These are phyloP conservation scores for Heteromyza rotundicornis DNA, from an alignment of 2,888 invertebrate genomes.

Conservation along the genomic window DNA sequence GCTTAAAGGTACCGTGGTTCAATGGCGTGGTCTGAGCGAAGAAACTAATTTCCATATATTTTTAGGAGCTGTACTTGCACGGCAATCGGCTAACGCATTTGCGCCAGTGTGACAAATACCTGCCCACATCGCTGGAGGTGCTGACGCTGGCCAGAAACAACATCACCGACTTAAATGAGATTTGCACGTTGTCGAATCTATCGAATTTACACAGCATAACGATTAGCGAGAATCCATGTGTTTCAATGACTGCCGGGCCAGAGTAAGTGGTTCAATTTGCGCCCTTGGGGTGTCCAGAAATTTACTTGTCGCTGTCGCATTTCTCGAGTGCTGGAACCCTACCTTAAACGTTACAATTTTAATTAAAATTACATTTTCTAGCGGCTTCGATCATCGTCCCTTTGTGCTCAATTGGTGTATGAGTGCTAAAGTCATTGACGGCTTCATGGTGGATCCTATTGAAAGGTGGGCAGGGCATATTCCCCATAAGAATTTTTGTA, in stretches of 20 bases:
- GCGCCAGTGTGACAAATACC: slow-evolving; percentile 80
- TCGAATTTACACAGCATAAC: slow-evolving; percentile 80
- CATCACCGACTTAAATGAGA: slow-evolving; percentile 84
- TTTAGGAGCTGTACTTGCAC: slow-evolving; percentile 82
- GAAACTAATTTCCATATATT: no score
- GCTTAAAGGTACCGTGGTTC: slow-evolving; percentile 85
- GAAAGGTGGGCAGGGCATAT: slow-evolving; percentile 69
- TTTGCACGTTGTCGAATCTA: slow-evolving; percentile 80
- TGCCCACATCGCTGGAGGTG: slow-evolving; percentile 76
- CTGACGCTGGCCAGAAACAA: slow-evolving; percentile 83
- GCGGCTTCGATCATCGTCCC: slow-evolving; percentile 90
- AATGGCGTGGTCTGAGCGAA: no score
- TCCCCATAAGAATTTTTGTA: not conserved
- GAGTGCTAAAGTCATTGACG: slow-evolving; percentile 85
- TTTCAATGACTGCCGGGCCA: slow-evolving; percentile 77
- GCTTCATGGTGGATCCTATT: slow-evolving; percentile 85
- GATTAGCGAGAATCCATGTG: slow-evolving; percentile 86
- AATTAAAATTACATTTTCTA: slow-evolving; percentile 61
- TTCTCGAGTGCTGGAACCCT: no score
- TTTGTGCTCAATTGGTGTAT: slow-evolving; percentile 94
- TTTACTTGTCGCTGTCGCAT: no score
- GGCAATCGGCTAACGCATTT: slow-evolving; percentile 85
- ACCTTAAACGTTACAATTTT: not conserved
- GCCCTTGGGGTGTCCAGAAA: not conserved
- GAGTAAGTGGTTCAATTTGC: slow-evolving; percentile 66